phyloP scores from a whole-genome alignment of 1,140 invertebrate species.

The Probaryconus sp. region DNA sequence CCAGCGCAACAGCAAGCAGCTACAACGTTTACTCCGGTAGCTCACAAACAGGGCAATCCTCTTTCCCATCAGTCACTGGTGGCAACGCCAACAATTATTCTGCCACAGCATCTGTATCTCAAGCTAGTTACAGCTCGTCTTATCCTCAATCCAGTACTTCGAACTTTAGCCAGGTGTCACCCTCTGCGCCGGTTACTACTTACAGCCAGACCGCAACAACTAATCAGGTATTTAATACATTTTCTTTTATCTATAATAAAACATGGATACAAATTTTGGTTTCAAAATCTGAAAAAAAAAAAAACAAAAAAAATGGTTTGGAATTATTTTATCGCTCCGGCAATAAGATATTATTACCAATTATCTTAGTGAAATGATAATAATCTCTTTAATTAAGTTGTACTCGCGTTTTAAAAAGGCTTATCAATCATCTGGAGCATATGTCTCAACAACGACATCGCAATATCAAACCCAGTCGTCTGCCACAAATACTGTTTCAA shows the following conservation, averaged over 20 bases:
- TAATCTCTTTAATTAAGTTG: conserved; percentile 26
- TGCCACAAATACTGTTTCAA: conserved; percentile 71
- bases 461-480: conserved; percentile 73
- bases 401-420: conserved; percentile 59
- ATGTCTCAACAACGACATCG: conserved; percentile 72
- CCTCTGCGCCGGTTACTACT: conserved; percentile 68
- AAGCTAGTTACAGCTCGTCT: conserved; percentile 71
- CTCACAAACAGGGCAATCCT: conserved; percentile 69
- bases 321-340: no score
- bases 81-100: conserved; percentile 73
- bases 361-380: conserved; percentile 1
- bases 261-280: no score
- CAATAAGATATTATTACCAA: no score
- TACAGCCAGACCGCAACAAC: conserved; percentile 74
- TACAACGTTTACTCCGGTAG: conserved; percentile 73
- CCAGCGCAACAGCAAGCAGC: conserved; percentile 67
- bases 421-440: conserved; percentile 72
- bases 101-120: conserved; percentile 69
- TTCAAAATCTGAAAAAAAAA: no score
- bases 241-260: background rate
- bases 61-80: conserved; percentile 69
- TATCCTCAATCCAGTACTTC: conserved; percentile 74
- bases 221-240: conserved; percentile 68
- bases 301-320: no score
- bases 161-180: conserved; percentile 73